Base-by-base conservation (phyloP, 2,113 vertebrate species). In the Esox niger region DNA sequence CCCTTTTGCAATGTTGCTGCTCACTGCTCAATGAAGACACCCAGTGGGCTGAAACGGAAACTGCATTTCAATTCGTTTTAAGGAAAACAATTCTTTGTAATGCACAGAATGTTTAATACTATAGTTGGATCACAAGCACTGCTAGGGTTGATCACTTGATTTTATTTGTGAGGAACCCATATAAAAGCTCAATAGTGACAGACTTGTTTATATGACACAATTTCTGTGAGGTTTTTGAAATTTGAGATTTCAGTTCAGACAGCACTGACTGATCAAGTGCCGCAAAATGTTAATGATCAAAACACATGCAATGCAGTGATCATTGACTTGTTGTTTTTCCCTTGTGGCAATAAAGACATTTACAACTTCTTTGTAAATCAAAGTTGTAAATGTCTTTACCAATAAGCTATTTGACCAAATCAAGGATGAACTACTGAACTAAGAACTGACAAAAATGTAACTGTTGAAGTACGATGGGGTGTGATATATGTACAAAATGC, bases 81-180 rank as follows among this genome's bases (percentile, higher is more conserved):
- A 20, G 17, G 47, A 52, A 21, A n/a, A 9, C 8, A n/a, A 30
- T 60, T 32, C 49, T 1, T 68, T 64, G 56, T 65, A 20, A 43
- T 68, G 1, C 13, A 4, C 13, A 0, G 7, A 61, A 46, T 58
- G 60, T 21, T 62, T 52, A n/a, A n/a, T n/a, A n/a, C n/a, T 35
- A 66, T 55, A 84, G 79, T 64, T 76, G 82, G 74, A n/a, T 72
- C 76, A 35, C 60, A 62, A 29, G 66, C 77, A 74, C 47, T 43
- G 38, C 72, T 54, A 32, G 73, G 17, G 38, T 17, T 43, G 5
- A 15, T 4, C 11, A 43, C 15, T 1, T 60, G n/a, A n/a, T n/a
- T n/a, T n/a, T n/a, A n/a, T 32, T 73, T 32, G 26, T n/a, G 47
- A 27, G 64, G 66, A 21, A 30, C 21, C 64, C 77, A 30, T 2